These are phyloP conservation scores for Lamellibrachia columna DNA, from an alignment of 2,888 invertebrate species.

Conservation along the genomic window DNA sequence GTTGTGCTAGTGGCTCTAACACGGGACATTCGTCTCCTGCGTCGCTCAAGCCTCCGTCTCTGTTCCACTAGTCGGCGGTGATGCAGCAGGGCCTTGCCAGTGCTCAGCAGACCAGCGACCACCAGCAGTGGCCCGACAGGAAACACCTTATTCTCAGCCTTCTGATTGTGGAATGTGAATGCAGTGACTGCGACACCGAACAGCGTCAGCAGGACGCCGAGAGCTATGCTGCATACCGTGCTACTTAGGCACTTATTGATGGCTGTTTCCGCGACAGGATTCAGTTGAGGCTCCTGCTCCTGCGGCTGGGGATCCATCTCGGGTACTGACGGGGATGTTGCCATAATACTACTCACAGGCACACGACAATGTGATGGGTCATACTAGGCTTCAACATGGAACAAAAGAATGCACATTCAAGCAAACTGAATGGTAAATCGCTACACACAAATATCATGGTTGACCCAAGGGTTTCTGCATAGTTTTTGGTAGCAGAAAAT, in stretches of 20 bases:
- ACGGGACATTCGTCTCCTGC: background rate
- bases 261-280: background rate
- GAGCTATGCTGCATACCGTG: conserved; percentile 18
- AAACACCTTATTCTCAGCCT: conserved; percentile 25
- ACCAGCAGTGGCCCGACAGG: conserved; percentile 28
- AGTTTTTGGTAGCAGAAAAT: background rate
- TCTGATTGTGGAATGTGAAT: conserved; percentile 17
- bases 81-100: conserved; percentile 22
- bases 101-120: conserved; percentile 27
- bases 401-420: background rate
- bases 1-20: background rate
- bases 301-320: background rate
- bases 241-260: conserved; percentile 19
- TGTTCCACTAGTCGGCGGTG: conserved; percentile 21
- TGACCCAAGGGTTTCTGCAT: background rate
- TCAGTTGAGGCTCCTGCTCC: background rate
- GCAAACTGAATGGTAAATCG: background rate
- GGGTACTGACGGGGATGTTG: background rate
- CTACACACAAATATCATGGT: background rate
- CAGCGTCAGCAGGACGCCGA: conserved; percentile 8
- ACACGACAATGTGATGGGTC: conserved; percentile 4
- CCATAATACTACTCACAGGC: conserved; percentile 6
- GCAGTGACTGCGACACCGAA: conserved; percentile 24
- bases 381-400: conserved; percentile 3
- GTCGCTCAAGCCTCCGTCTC: background rate